A percentile compares a stretch with the other conserved stretches of the same genome.
Conservation (phyloP, 2,797 vertebrate genomes). For the Scolopax bukidnonensis region DNA sequence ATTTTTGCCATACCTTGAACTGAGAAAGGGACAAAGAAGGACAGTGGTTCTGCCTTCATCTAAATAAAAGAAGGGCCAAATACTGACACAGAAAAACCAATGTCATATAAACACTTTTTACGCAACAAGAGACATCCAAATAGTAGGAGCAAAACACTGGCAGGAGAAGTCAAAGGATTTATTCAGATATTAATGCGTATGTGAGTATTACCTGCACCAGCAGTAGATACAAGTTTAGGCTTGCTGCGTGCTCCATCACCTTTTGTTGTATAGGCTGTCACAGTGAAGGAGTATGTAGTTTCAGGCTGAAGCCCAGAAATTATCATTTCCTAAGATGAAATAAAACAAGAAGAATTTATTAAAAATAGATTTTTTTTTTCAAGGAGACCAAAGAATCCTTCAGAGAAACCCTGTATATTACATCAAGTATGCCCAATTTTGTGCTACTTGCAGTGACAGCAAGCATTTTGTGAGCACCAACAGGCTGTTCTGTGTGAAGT, state of each 20-base stretch:
- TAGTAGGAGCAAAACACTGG: not conserved
- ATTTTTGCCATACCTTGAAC: not conserved
- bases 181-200: not conserved
- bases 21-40: not conserved
- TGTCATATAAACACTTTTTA: not conserved
- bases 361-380: not conserved
- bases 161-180: not conserved
- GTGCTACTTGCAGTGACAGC: constrained; percentile 18
- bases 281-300: constrained; percentile 94
- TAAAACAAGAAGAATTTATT: constrained; percentile 21
- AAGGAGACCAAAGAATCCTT: not conserved
- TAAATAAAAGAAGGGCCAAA: not conserved
- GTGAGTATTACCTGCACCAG: constrained; percentile 90
- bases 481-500: not conserved
- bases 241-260: constrained; percentile 98
- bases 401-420: not conserved
- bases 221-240: constrained; percentile 93
- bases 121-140: not conserved
- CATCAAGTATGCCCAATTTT: not conserved
- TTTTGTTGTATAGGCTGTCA: constrained; percentile 97
- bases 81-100: not conserved
- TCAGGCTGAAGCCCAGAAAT: constrained; percentile 95
- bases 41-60: not conserved
- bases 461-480: constrained; percentile 32
- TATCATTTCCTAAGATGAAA: constrained; percentile 91